These are phyloP conservation scores for Imbricaverruca yamaguchii DNA, from an alignment of 2,888 invertebrate species.

Conservation along the genomic window DNA sequence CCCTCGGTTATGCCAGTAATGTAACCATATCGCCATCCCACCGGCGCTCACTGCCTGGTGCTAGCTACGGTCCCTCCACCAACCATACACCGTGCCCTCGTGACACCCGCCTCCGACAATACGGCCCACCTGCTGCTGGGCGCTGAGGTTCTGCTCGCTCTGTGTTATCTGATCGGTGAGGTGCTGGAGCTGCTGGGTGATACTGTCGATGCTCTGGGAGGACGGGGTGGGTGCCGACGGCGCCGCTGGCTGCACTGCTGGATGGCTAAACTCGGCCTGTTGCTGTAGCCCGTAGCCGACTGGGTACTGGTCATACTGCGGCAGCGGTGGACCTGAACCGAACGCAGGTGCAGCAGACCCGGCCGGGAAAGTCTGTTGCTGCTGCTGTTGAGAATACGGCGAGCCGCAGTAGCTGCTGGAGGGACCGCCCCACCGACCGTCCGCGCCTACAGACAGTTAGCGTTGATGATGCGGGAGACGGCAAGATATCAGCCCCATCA, in stretches of 20 bases:
- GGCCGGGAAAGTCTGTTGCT: constrained; percentile 43
- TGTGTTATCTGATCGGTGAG: constrained; percentile 88
- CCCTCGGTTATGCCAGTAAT: too few relatives aligned
- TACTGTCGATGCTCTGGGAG: constrained; percentile 30
- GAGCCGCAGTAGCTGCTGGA: constrained; percentile 28
- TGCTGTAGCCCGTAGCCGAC: constrained; percentile 21
- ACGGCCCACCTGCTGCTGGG: constrained; percentile 72
- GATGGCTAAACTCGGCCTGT: constrained; percentile 36
- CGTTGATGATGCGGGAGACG: too few relatives aligned
- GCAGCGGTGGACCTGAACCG: constrained; percentile 22
- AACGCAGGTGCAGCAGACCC: too few relatives aligned
- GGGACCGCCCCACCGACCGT: constrained; percentile 26
- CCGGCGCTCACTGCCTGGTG: too few relatives aligned
- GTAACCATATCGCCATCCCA: too few relatives aligned
- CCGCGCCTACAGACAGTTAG: neutral
- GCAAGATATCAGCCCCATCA: too few relatives aligned
- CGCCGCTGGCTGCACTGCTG: constrained; percentile 46
- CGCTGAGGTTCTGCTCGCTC: constrained; percentile 90
- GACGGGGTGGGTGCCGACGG: constrained; percentile 41
- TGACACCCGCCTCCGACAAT: too few relatives aligned
- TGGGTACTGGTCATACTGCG: constrained; percentile 27
- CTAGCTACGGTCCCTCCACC: too few relatives aligned
- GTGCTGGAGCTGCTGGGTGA: constrained; percentile 68
- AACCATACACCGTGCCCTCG: too few relatives aligned
- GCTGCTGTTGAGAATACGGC: constrained; percentile 34